A percentile compares a stretch with the other conserved stretches of the same genome.
These are phyloP conservation scores for Apodemus agrarius DNA, from an alignment of 2,797 vertebrate species.

Conservation along the genomic window DNA sequence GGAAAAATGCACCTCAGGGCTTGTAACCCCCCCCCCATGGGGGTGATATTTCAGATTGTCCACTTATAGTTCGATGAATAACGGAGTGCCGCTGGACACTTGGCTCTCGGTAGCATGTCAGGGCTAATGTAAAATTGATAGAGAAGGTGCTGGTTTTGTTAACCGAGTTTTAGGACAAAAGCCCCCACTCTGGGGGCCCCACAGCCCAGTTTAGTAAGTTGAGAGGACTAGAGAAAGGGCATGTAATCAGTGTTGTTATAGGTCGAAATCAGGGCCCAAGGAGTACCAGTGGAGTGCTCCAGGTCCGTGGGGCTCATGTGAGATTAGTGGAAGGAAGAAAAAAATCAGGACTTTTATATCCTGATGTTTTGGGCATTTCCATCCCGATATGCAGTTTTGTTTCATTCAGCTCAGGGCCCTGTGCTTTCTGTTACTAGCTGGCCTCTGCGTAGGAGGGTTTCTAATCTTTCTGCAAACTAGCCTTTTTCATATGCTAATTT, in stretches of 20 bases:
- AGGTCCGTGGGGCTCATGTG: background rate
- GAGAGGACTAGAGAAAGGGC: background rate
- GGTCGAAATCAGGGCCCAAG: background rate
- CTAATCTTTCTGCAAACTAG: background rate
- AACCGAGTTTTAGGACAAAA: background rate
- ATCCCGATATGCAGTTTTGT: too few species aligned
- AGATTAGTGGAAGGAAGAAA: background rate
- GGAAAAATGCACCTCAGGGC: background rate
- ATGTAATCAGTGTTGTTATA: background rate
- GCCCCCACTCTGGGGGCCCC: background rate
- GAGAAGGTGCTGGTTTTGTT: background rate
- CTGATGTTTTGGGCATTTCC: background rate
- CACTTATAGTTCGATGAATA: constrained; percentile 60
- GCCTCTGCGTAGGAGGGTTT: background rate
- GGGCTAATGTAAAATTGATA: background rate
- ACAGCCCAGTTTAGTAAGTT: background rate
- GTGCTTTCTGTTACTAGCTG: background rate
- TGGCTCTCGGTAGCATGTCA: background rate
- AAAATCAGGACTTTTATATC: background rate
- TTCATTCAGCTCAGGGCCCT: background rate
- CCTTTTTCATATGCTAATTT: background rate
- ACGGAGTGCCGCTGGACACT: background rate
- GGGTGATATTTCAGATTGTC: background rate
- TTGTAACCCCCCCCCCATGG: constrained; percentile 51
- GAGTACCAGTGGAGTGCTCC: background rate